phyloP scores from a whole-genome alignment of 1,140 invertebrate species.

The Armadillidium nasatum region DNA sequence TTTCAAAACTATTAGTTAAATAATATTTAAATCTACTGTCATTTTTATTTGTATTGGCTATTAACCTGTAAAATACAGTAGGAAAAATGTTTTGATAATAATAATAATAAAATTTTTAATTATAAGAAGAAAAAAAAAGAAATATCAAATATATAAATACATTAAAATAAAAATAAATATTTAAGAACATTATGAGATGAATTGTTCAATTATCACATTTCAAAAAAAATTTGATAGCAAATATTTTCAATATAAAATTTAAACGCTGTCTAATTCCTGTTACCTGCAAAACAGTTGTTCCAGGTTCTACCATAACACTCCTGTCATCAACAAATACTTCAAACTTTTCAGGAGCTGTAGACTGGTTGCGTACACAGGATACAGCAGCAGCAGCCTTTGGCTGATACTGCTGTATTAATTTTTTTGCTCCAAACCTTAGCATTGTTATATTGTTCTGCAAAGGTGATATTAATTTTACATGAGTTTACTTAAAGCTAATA shows the following conservation, averaged over 20 bases:
- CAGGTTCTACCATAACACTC: conserved; percentile 86
- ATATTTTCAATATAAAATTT: background rate
- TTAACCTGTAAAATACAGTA: background rate
- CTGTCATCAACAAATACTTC: conserved; percentile 99
- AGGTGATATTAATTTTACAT: no score
- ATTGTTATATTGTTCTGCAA: background rate
- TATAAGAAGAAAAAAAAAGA: no score
- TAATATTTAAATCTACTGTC: no score
- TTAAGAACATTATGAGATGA: background rate
- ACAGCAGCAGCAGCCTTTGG: conserved; percentile 1
- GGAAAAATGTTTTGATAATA: background rate
- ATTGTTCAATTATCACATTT: background rate
- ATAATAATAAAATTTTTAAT: no score
- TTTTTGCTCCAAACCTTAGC: background rate
- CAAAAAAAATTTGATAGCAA: background rate
- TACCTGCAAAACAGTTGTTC: conserved; percentile 95
- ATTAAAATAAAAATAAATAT: background rate
- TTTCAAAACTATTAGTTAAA: no score
- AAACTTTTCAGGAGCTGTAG: conserved; percentile 65
- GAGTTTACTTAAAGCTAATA: no score
- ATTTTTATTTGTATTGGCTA: no score
- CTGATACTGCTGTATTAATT: background rate
- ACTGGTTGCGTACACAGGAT: conserved; percentile 26
- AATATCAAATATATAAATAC: background rate
- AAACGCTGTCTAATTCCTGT: no score